A percentile compares a stretch with the other conserved stretches of the same genome.
Evolutionary conservation across 2,888 invertebrate species (phyloP).

Genomic region (Oligia fasciuncula): DNA sequence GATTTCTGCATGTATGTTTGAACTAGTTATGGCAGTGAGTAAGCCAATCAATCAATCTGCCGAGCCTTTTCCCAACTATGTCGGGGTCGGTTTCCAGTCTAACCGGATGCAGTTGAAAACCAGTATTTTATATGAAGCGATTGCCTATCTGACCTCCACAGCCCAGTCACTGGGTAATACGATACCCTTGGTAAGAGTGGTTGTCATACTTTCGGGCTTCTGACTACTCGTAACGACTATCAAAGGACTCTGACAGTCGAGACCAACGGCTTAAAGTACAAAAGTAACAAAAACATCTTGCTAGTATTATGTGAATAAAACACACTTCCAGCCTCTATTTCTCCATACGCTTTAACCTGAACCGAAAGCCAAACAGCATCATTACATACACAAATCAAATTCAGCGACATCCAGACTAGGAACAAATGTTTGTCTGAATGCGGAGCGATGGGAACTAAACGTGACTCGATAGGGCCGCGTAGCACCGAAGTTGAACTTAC

Average conservation of each 20-base stretch:
- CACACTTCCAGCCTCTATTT: constrained; percentile 17
- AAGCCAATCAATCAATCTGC: neutral
- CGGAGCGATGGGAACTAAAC: constrained; percentile 48
- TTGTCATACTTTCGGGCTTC: neutral
- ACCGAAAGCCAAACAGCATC: constrained; percentile 48
- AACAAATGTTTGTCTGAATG: constrained; percentile 55
- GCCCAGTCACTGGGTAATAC: no score
- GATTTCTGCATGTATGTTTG: neutral
- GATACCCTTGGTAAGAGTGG: no score
- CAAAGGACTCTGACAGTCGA: neutral
- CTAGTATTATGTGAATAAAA: neutral
- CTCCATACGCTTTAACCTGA: constrained; percentile 22
- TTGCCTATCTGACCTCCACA: no score
- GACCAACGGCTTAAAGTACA: neutral
- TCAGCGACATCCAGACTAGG: constrained; percentile 49
- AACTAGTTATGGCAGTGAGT: neutral
- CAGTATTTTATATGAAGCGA: no score
- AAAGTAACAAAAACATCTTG: neutral
- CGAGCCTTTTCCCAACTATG: neutral
- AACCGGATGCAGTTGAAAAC: neutral
- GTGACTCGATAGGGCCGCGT: constrained; percentile 44
- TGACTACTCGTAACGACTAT: neutral
- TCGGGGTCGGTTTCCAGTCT: neutral
- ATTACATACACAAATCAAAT: constrained; percentile 56
- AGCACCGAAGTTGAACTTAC: constrained; percentile 34